These are phyloP conservation scores for Halcyon leucocephala DNA, from an alignment of 2,797 vertebrate species.

Conservation along the genomic window DNA sequence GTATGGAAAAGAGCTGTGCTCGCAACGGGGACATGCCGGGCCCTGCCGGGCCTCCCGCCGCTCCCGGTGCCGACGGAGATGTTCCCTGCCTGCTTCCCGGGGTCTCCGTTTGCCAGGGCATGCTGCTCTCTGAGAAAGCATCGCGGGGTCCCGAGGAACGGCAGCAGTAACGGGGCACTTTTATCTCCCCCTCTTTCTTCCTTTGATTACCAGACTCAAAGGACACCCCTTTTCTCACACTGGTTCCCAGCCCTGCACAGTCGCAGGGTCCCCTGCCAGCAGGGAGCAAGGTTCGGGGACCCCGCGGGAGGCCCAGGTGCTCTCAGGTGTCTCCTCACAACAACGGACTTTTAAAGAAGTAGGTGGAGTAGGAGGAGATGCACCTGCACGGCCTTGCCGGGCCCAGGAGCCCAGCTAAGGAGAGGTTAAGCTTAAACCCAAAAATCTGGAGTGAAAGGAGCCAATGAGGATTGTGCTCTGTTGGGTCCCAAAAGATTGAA, in stretches of 20 bases:
- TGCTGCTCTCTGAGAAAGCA: background rate
- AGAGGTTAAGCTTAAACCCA: background rate
- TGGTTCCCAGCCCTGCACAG: accelerated
- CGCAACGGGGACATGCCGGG: accelerated
- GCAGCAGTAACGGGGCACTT: background rate
- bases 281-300: background rate
- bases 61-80: background rate
- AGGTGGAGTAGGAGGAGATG: background rate
- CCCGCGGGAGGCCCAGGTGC: background rate
- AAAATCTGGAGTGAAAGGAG: background rate
- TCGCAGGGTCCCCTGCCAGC: accelerated
- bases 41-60: background rate
- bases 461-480: background rate
- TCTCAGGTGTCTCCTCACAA: background rate
- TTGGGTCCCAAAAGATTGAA: background rate
- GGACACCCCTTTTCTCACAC: background rate
- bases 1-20: background rate
- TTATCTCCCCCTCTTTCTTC: background rate
- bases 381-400: background rate
- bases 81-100: background rate
- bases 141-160: background rate
- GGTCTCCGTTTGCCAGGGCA: accelerated
- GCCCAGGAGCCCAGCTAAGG: background rate
- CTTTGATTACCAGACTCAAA: background rate
- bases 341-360: background rate